Evolutionary conservation across 2,888 invertebrate genomes (phyloP).

Genomic region (Tachina grossa): DNA sequence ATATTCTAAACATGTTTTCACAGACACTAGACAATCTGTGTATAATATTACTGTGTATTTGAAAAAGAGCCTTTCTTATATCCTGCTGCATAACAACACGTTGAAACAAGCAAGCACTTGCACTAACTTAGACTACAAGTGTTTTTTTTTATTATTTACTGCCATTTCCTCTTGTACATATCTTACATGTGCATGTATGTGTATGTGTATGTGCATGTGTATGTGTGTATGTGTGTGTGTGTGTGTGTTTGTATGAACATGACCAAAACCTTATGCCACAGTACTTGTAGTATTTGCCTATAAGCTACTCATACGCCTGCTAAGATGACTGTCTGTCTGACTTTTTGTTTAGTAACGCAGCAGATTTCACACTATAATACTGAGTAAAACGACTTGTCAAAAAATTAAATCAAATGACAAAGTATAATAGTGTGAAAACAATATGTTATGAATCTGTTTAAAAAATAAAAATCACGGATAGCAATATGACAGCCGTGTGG

Average conservation of each 20-base stretch:
- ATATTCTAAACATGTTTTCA: constrained; percentile 61
- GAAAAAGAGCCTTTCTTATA: constrained; percentile 26
- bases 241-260: neutral
- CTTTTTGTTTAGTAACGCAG: too few relatives aligned
- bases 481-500: too few relatives aligned
- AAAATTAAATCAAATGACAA: too few relatives aligned
- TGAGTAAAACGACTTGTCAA: too few relatives aligned
- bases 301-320: constrained; percentile 52
- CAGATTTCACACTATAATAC: too few relatives aligned
- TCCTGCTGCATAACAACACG: constrained; percentile 14
- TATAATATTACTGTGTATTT: neutral
- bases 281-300: constrained; percentile 15
- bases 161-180: neutral
- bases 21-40: constrained; percentile 56
- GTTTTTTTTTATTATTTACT: neutral
- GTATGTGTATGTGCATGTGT: neutral
- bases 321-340: neutral
- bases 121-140: neutral
- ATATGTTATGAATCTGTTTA: too few relatives aligned
- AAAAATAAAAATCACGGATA: too few relatives aligned
- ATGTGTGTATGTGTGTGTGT: neutral
- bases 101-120: neutral
- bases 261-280: constrained; percentile 16
- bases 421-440: too few relatives aligned
- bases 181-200: neutral